Evolutionary conservation across 2,888 invertebrate genomes (phyloP).

Genomic region (Hydrotaea diabolus): DNA sequence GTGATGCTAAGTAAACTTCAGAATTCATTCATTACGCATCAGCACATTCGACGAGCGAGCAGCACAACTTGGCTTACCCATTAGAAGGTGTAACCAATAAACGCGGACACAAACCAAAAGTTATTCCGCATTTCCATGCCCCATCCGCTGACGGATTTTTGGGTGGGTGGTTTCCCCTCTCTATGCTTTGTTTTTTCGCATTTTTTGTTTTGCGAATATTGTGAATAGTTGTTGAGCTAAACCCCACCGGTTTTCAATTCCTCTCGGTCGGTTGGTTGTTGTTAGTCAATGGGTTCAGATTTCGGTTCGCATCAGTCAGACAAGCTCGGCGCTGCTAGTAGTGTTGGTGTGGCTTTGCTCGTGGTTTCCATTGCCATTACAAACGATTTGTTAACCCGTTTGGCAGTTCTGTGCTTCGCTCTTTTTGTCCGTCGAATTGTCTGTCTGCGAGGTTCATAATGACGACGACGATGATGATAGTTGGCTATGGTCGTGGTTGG

Average conservation of each 20-base stretch:
- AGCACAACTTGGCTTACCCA: too few species aligned
- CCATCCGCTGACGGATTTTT: neutral
- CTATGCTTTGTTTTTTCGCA: neutral
- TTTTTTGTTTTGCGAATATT: neutral
- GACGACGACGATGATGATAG: neutral
- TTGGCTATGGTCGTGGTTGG: too few species aligned
- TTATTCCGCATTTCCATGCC: neutral
- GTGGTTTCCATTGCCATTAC: constrained; percentile 2
- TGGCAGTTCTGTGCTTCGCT: neutral
- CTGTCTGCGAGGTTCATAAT: neutral
- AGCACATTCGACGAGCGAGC: neutral
- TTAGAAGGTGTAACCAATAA: too few species aligned
- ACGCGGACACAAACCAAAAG: too few species aligned
- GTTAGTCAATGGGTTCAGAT: neutral
- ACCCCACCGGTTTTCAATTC: constrained; percentile 7
- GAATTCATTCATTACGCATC: neutral
- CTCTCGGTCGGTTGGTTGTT: neutral
- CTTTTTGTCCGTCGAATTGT: too few species aligned
- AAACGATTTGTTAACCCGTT: neutral
- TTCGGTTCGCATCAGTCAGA: neutral
- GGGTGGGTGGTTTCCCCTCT: neutral
- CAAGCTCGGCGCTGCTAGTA: neutral
- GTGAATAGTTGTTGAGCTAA: constrained; percentile 17
- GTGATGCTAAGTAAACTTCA: neutral
- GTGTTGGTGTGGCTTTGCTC: neutral